phyloP scores from a whole-genome alignment of 2,113 vertebrate species.

The Coturnix japonica region DNA sequence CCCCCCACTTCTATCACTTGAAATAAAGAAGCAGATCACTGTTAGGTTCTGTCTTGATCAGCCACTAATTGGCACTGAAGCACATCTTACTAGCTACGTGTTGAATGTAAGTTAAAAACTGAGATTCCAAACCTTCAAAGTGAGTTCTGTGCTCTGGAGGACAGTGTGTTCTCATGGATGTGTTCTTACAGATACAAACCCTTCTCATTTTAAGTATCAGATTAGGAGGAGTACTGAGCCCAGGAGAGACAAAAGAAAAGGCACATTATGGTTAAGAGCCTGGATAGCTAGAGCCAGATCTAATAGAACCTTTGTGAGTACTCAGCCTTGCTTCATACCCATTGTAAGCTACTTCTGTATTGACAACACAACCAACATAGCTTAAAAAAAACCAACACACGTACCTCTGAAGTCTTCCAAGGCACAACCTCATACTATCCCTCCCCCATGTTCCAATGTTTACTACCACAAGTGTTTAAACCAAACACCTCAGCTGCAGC shows the following conservation, averaged over 20 bases:
- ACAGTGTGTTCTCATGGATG: background rate
- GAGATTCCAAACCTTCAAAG: background rate
- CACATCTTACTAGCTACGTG: background rate
- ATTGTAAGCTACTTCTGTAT: background rate
- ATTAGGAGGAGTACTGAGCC: background rate
- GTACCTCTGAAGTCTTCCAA: background rate
- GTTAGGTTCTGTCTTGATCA: background rate
- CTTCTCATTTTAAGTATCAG: background rate
- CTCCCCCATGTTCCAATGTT: background rate
- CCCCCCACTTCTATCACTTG: background rate
- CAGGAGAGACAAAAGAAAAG: background rate
- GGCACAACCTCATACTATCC: background rate
- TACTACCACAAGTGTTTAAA: background rate
- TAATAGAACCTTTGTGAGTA: background rate
- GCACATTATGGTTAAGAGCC: accelerated
- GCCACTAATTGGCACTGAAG: background rate
- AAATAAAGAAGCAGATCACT: background rate
- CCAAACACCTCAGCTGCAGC: background rate
- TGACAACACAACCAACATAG: background rate
- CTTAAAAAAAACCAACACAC: background rate
- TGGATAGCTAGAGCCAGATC: accelerated
- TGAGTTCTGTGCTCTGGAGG: background rate
- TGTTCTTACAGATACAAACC: background rate
- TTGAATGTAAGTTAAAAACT: background rate
- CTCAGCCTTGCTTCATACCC: background rate